These are phyloP conservation scores for Operophtera brumata DNA, from an alignment of 2,888 invertebrate species.

Conservation along the genomic window DNA sequence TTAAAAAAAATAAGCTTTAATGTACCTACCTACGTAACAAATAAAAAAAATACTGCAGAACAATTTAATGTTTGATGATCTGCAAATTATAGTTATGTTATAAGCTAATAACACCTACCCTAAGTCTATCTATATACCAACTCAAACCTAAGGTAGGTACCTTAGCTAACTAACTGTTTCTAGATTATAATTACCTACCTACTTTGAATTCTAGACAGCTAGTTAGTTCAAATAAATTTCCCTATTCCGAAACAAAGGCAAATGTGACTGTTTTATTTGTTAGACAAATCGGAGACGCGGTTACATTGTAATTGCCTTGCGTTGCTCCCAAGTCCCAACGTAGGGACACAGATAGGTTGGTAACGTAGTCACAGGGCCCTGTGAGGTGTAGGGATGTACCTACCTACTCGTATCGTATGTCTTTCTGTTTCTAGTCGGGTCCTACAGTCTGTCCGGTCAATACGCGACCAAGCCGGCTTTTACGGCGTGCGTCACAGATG, in stretches of 20 bases:
- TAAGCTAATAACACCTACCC: too few relatives aligned
- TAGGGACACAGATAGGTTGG: neutral
- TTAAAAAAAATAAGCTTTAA: too few relatives aligned
- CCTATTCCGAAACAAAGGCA: neutral
- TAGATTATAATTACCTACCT: too few relatives aligned
- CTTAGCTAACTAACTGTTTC: too few relatives aligned
- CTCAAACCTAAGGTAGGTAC: too few relatives aligned
- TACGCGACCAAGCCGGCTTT: neutral
- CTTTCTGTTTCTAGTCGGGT: neutral
- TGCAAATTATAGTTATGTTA: too few relatives aligned
- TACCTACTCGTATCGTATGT: neutral
- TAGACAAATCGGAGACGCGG: slow-evolving; percentile 17
- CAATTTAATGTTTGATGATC: too few relatives aligned
- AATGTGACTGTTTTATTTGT: neutral
- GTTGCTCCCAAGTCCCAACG: slow-evolving; percentile 16
- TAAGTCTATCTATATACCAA: too few relatives aligned
- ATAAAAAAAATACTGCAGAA: too few relatives aligned
- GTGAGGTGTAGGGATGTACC: neutral
- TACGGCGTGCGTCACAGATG: neutral
- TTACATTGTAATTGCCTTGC: slow-evolving; percentile 25
- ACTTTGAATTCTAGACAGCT: neutral
- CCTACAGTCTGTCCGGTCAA: neutral
- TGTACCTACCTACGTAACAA: too few relatives aligned
- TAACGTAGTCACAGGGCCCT: neutral
- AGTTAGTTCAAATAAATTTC: too few relatives aligned